Percentiles rank a stretch among this genome's conserved stretches.
Conservation (phyloP, 2,888 invertebrate species). For the Mimas tiliae region DNA sequence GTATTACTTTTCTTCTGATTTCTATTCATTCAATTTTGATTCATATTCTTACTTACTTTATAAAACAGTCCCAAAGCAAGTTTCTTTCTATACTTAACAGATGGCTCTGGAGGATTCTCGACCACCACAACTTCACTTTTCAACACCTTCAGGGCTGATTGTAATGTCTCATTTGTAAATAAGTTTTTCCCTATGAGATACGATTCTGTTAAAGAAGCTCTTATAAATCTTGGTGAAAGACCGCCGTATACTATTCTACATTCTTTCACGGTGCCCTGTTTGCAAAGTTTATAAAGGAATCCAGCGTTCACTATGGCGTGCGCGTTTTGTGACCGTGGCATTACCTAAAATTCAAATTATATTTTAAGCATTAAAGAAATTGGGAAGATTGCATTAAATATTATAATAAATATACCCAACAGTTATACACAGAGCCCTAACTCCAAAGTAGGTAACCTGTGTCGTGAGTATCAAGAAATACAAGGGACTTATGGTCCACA, state of each 20-base stretch:
- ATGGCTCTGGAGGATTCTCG: constrained; percentile 79
- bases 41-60: constrained; percentile 75
- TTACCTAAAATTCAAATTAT: constrained; percentile 80
- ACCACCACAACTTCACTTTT: constrained; percentile 53
- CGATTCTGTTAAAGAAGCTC: constrained; percentile 82
- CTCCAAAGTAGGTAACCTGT: too few species aligned
- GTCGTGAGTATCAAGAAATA: too few species aligned
- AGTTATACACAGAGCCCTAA: too few species aligned
- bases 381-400: too few species aligned
- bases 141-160: constrained; percentile 57
- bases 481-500: too few species aligned
- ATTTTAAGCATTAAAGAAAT: too few species aligned
- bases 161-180: constrained; percentile 69
- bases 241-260: constrained; percentile 86
- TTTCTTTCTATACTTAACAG: constrained; percentile 83
- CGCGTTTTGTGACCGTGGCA: constrained; percentile 89
- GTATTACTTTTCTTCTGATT: too few species aligned
- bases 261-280: constrained; percentile 61
- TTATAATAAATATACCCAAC: too few species aligned
- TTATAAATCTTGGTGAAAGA: constrained; percentile 69
- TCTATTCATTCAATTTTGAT: too few species aligned
- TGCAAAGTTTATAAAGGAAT: constrained; percentile 85
- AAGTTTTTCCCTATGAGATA: constrained; percentile 71
- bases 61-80: constrained; percentile 84
- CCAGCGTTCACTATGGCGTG: constrained; percentile 91